phyloP scores from a whole-genome alignment of 2,797 vertebrate genomes.

The Lacerta agilis region DNA sequence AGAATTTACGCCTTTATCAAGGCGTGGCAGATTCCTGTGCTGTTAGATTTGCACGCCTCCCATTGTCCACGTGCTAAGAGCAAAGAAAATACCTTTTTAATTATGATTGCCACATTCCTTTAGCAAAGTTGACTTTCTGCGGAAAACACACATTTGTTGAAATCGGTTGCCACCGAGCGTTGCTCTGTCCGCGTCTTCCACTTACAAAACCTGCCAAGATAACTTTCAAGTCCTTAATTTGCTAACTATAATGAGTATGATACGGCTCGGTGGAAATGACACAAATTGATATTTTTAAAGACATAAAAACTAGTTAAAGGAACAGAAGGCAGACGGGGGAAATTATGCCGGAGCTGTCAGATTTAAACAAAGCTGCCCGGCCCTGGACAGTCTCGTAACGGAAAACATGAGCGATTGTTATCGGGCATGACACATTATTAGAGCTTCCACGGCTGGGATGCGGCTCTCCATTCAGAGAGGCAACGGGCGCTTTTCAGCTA shows the following conservation, averaged over 20 bases:
- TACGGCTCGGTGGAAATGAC: conserved; percentile 36
- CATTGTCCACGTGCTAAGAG: conserved; percentile 1
- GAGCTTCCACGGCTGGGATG: neutral
- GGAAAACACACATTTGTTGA: neutral
- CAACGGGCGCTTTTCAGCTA: conserved; percentile 2
- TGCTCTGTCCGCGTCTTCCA: neutral
- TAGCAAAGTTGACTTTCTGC: neutral
- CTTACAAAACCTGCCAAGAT: conserved; percentile 27
- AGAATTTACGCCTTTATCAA: neutral
- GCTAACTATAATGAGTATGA: conserved; percentile 30
- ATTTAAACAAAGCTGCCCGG: conserved; percentile 26
- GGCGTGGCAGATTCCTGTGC: neutral
- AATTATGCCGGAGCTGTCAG: conserved; percentile 48
- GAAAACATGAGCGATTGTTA: conserved; percentile 23
- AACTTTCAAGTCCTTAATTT: conserved; percentile 39
- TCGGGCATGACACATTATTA: conserved; percentile 34
- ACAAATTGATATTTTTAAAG: conserved; percentile 42
- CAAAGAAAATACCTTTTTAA: neutral
- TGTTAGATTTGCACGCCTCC: neutral
- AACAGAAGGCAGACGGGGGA: conserved; percentile 43
- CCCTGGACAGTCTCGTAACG: conserved; percentile 16
- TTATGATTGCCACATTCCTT: neutral
- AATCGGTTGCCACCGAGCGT: neutral
- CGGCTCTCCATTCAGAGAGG: conserved; percentile 18
- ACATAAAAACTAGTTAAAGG: conserved; percentile 38